Base-by-base conservation (phyloP, 2,797 vertebrate genomes). In the Linurgus olivaceus region DNA sequence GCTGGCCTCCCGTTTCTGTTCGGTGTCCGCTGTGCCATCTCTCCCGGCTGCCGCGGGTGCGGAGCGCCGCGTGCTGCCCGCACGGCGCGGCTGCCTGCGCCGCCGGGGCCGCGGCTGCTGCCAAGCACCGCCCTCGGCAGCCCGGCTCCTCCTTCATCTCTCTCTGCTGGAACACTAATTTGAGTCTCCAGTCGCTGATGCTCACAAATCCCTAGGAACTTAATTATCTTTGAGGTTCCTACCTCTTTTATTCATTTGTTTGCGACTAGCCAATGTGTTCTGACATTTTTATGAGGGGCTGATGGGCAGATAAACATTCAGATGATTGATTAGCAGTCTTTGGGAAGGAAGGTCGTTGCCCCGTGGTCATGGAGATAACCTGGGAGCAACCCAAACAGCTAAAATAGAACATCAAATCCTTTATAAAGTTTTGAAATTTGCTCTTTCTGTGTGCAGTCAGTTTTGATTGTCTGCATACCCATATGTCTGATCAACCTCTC, bases 221-320 rank as follows among this genome's bases (percentile, higher is more conserved):
- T 93, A 68, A 91, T 94, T 96, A 90, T 93, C 59, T 86, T 94
- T 77, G 82, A 88, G 79, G 54, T 74, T 91, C 55, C 85, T 78
- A 38, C 72, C 23, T 88, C 87, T 90, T 93, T 88, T 77, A 78
- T 94, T 94, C 50, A 37, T 90, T 92, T 83, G 75, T 72, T 94
- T 94, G 87, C 62, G 40, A n/a, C 61, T 77, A 54, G 50, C 52
- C 78, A n/a, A 14, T 48, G 79, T 48, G 61, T 78, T 93, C 57
- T 88, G 93, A 84, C 65, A 23, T 88, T 93, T 96, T 94, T 86
- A 88, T 65, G 87, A 54, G 72, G 29, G 81, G n/a, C 28, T 83
- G 89, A 94, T 90, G 65, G 75, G 58, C 68, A 88, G 72, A 77
- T 51, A 38, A 94, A 63, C 57, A 91, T 50, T 26, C 42, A 44